Percentiles rank a stretch among this genome's conserved stretches.
phyloP scores from a whole-genome alignment of 2,113 vertebrate genomes.

The Pituophis catenifer region DNA sequence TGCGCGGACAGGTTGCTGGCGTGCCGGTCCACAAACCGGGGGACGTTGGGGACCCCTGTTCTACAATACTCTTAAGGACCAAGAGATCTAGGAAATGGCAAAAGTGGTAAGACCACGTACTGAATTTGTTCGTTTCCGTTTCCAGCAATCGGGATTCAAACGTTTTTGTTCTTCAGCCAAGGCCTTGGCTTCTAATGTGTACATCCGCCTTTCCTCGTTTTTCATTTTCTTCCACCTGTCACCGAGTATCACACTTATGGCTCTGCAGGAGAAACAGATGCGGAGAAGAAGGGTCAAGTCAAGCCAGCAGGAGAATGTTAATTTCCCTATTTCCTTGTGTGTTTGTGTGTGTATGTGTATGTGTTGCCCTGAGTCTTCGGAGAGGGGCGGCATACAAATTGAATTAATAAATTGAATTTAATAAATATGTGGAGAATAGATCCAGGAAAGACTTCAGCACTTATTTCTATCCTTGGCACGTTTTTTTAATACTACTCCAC shows the following conservation, averaged over 20 bases:
- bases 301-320: not conserved
- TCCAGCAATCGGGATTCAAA: constrained; percentile 99
- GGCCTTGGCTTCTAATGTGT: constrained; percentile 97
- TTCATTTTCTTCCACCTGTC: constrained; percentile 99
- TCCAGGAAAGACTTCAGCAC: not conserved
- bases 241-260: constrained; percentile 98
- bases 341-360: too few relatives aligned
- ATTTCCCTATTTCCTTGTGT: not conserved
- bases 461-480: not conserved
- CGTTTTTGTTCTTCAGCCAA: constrained; percentile 98
- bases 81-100: not conserved
- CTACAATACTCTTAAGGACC: not conserved
- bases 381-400: too few relatives aligned
- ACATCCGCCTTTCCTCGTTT: constrained; percentile 93
- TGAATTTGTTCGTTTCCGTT: constrained; percentile 98
- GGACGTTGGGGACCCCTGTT: not conserved
- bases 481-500: not conserved
- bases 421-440: not conserved
- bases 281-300: constrained; percentile 35
- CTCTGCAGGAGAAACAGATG: constrained; percentile 77
- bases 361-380: too few relatives aligned
- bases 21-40: too few relatives aligned
- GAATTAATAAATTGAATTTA: too few relatives aligned
- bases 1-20: too few relatives aligned
- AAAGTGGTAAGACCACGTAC: constrained; percentile 66